These are phyloP conservation scores for Gila robusta DNA, from an alignment of 2,797 vertebrate genomes.

Conservation along the genomic window DNA sequence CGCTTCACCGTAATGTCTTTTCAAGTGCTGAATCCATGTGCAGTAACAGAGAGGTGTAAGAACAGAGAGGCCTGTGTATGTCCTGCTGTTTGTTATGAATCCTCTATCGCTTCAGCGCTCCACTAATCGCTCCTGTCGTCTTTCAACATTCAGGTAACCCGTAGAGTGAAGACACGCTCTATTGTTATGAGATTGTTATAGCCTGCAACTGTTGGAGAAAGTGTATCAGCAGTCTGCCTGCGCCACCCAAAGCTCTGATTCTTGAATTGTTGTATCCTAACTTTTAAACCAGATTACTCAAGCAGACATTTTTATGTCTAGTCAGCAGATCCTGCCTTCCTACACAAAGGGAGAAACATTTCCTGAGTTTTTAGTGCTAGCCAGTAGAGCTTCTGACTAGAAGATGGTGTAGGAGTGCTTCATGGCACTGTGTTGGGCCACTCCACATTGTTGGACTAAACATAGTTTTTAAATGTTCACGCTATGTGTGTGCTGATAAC, in stretches of 20 bases:
- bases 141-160: not conserved
- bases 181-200: conserved; percentile 12
- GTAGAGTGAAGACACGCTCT: conserved; percentile 6
- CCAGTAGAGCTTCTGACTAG: conserved; percentile 5
- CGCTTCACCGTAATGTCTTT: conserved; percentile 40
- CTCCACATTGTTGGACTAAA: conserved; percentile 15
- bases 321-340: conserved; percentile 53
- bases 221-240: conserved; percentile 10
- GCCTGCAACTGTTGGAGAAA: not conserved
- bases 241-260: not conserved
- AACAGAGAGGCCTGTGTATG: conserved; percentile 18
- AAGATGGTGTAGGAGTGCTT: conserved; percentile 27
- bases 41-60: conserved; percentile 17
- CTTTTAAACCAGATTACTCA: conserved; percentile 37
- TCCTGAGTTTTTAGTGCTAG: conserved; percentile 26
- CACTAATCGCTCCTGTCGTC: conserved; percentile 23
- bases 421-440: conserved; percentile 10
- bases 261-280: conserved; percentile 11
- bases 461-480: not conserved
- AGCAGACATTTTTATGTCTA: conserved; percentile 30
- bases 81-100: conserved; percentile 29
- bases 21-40: conserved; percentile 39
- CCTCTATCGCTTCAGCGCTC: conserved; percentile 7
- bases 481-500: not conserved
- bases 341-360: conserved; percentile 49